phyloP scores from a whole-genome alignment of 2,113 vertebrate genomes.

The Gavia stellata region DNA sequence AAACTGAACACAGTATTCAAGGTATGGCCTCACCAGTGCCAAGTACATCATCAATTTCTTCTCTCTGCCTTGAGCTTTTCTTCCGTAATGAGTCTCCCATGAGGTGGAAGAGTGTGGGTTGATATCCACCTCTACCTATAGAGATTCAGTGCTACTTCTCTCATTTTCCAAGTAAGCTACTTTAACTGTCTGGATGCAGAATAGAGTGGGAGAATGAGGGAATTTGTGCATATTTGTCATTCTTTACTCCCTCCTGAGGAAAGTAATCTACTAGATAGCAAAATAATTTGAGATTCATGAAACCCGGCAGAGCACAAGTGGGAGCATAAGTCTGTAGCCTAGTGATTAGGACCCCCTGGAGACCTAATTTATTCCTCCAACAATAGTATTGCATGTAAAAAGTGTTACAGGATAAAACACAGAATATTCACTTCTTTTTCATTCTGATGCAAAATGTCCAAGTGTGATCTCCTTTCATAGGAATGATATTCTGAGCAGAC shows the following conservation, averaged over 20 bases:
- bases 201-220: neutral
- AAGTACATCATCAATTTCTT: neutral
- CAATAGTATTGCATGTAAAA: neutral
- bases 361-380: constrained; percentile 40
- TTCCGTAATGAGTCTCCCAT: neutral
- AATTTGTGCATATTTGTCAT: constrained; percentile 6
- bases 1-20: no score
- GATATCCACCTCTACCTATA: neutral
- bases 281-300: constrained; percentile 59
- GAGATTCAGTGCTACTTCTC: neutral
- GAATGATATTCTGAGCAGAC: neutral
- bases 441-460: neutral
- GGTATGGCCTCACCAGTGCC: no score
- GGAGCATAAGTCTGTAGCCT: constrained; percentile 15
- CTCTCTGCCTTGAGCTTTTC: neutral
- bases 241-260: constrained; percentile 21
- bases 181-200: neutral
- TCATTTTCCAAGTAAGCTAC: neutral
- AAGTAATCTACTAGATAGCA: constrained; percentile 45
- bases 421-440: neutral
- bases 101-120: neutral
- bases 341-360: constrained; percentile 45
- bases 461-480: neutral
- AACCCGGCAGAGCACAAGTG: constrained; percentile 10
- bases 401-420: neutral